phyloP scores from a whole-genome alignment of 2,113 vertebrate species.

The Verasper variegatus region DNA sequence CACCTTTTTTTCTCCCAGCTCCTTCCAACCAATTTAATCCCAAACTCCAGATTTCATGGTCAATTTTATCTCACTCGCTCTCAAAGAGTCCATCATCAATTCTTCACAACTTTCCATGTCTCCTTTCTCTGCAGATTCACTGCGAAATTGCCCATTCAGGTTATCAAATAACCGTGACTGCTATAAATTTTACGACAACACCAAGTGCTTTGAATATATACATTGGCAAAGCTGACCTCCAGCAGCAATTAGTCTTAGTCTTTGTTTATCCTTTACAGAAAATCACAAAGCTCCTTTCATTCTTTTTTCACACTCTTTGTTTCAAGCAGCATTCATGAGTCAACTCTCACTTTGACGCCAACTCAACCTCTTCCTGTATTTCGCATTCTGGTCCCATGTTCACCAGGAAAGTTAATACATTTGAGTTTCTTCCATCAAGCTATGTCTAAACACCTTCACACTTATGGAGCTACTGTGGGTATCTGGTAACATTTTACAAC shows the following conservation, averaged over 20 bases:
- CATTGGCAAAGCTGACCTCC: conserved; percentile 74
- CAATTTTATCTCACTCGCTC: conserved; percentile 84
- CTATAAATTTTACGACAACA: conserved; percentile 74
- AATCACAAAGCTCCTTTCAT: conserved; percentile 62
- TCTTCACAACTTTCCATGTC: conserved; percentile 85
- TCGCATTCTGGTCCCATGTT: too few species aligned
- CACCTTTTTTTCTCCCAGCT: conserved; percentile 59
- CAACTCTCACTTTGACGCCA: conserved; percentile 9
- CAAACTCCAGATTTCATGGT: conserved; percentile 84
- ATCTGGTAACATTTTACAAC: too few species aligned
- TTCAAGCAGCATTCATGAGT: conserved; percentile 7
- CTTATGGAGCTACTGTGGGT: too few species aligned
- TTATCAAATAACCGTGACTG: conserved; percentile 82
- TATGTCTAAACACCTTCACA: too few species aligned
- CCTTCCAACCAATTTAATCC: conserved; percentile 84
- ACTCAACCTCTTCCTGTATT: background rate
- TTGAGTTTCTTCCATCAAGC: too few species aligned
- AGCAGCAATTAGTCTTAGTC: conserved; percentile 83
- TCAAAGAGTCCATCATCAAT: conserved; percentile 85
- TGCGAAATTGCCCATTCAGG: conserved; percentile 84
- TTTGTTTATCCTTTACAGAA: conserved; percentile 80
- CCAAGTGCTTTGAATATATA: conserved; percentile 72
- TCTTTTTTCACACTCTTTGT: conserved; percentile 40
- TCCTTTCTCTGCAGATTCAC: conserved; percentile 80
- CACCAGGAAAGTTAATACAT: too few species aligned